Base-by-base conservation (phyloP, 2,797 vertebrate species). In the Clamator glandarius region DNA sequence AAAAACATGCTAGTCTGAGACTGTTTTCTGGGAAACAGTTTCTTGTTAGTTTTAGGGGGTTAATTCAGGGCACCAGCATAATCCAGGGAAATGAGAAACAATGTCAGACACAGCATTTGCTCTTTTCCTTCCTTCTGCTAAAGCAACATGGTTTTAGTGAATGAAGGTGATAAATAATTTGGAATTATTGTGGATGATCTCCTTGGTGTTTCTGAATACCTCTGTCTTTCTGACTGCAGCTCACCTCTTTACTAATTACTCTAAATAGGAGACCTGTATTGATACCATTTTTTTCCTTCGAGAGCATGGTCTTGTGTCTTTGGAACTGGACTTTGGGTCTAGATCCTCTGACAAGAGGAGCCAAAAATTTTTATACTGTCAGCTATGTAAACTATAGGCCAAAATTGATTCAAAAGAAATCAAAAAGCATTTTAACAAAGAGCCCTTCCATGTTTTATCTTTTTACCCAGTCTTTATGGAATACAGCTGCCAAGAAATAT, bases 21-120 rank as follows among this genome's bases (percentile, higher is more conserved):
- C 28, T 67, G 75, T 80, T 78, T 75, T 73, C 80, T 90, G 91
- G 88, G 80, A 94, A 96, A 89, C 23, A 74, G 74, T 80, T 95
- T 79, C 88, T 92, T 93, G 74, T 94, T 94, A 35, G 92, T 74
- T 96, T 95, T 35, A 61, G 50, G 51, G 15, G 44, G 84, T 95
- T 93, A 91, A 82, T 86, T 93, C 66, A 55, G 83, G 35, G 62
- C 74, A 92, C 39, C 25, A 20, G 74, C 24, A 21, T 89, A 92
- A 95, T 85, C 63, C 75, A 82, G 81, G 64, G 72, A 93, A 92
- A 74, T 20, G 25, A 68, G 50, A 63, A 57, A 79, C 17, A 35
- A 29, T 5, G 41, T 58, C 51, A 91, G 72, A 35, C 18, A 39
- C 59, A 57, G n/a, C 9, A 41, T 54, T 92, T 79, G 15, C 26